Evolutionary conservation across 2,888 invertebrate genomes (phyloP), one percentile per base, ranked within the genome.

Genomic region (Cryptophagus acutangulus): DNA sequence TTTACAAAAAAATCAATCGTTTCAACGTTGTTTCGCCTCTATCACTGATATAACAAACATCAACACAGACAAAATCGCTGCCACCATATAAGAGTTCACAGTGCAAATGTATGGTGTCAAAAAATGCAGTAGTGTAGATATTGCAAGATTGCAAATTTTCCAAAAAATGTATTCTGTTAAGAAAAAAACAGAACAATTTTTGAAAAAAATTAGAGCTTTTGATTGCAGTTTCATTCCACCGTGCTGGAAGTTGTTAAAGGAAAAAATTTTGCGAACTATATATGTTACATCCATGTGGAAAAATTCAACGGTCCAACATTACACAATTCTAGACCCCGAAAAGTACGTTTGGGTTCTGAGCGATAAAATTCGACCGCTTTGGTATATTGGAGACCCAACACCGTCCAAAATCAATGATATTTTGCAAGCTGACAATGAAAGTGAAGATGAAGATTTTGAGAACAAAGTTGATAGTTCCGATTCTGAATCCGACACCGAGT

Each of bases 181-280:
- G n/a, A 20, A 20, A n/a, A n/a, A 20, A 20, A 8, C 24, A 20
- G 24, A 20, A n/a, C 24, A n/a, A 8, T 20, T 20, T 20, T 20
- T 20, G 24, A 20, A 20, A 20, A 20, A 20, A 20, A 20, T 20
- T 20, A 20, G n/a, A 20, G 24, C 6, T 20, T 20, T 20, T 20
- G 24, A 20, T 20, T 20, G 6, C 6, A 20, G 6, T 20, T 6
- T n/a, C n/a, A 20, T 20, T 20, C 24, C 24, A n/a, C 24, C 24
- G 6, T 20, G 24, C n/a, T 20, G n/a, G 6, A 6, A 15, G 15
- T 36, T 16, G 30, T 9, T 37, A 26, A 29, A 41, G 17, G 37
- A 41, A 31, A 41, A 40, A 37, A 14, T 41, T 9, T 17, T 38
- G 15, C 12, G 18, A n/a, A 37, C 28, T 1, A 33, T 37, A 17